Conservation (phyloP, 2,113 vertebrate species). For the Pseudopipra pipra region DNA sequence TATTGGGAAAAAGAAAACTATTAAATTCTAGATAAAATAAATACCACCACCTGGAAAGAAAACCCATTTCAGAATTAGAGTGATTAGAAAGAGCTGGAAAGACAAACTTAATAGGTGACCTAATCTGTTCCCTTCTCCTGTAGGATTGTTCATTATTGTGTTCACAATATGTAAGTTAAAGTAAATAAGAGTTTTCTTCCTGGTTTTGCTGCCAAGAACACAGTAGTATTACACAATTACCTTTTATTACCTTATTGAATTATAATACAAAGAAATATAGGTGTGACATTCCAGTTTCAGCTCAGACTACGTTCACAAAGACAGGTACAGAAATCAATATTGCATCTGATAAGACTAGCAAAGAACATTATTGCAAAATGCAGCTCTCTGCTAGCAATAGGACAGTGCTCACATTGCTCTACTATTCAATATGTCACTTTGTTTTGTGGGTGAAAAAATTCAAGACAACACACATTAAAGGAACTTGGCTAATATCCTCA, state of each 20-base stretch:
- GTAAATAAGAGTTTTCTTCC: background rate
- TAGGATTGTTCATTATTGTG: background rate
- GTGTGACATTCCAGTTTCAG: conserved; percentile 4
- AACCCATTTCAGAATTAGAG: background rate
- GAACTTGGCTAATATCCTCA: background rate
- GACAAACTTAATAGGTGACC: background rate
- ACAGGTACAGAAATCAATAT: conserved; percentile 1
- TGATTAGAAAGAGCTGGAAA: background rate
- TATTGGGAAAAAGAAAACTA: background rate
- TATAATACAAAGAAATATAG: conserved; percentile 25
- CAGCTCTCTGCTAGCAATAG: background rate
- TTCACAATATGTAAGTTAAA: background rate
- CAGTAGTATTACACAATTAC: background rate
- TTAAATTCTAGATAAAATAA: background rate
- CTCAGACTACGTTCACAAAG: conserved; percentile 34
- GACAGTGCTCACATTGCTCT: background rate
- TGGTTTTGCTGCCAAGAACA: background rate
- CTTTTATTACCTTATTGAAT: conserved; percentile 26
- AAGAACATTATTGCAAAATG: conserved; percentile 22
- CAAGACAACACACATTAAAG: background rate
- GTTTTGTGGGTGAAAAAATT: background rate
- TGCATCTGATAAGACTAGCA: background rate
- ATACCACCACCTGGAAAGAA: background rate
- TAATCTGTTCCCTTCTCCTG: background rate
- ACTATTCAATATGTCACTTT: background rate